Conservation (phyloP, 2,113 vertebrate species). For the Engraulis encrasicolus region DNA sequence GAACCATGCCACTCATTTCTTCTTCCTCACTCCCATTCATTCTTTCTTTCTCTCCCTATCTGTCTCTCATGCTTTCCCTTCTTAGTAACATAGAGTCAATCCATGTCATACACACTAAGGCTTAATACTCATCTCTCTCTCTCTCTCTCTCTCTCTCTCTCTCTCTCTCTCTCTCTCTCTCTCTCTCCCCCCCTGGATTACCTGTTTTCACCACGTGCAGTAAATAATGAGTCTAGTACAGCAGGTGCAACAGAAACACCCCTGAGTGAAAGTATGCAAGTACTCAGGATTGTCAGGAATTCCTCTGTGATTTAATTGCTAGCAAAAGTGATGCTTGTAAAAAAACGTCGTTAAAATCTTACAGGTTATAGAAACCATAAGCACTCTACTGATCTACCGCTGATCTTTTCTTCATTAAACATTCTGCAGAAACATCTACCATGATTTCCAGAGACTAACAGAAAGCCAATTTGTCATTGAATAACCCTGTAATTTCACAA, state of each 20-base stretch:
- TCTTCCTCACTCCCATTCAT: too few species aligned
- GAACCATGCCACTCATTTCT: too few species aligned
- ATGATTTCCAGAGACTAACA: neutral
- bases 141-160: too few species aligned
- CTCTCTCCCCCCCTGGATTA: neutral
- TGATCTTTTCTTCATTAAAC: neutral
- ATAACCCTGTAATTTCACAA: conserved; percentile 20
- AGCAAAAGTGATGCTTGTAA: neutral
- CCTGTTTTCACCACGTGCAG: neutral
- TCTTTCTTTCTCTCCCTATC: too few species aligned
- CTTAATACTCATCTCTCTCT: too few species aligned
- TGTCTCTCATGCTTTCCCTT: too few species aligned
- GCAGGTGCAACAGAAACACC: neutral
- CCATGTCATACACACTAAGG: too few species aligned
- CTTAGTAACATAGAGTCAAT: too few species aligned
- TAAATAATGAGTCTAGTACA: neutral
- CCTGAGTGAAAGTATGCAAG: neutral
- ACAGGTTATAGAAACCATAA: neutral
- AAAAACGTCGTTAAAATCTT: neutral
- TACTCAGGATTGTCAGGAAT: neutral
- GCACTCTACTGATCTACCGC: neutral
- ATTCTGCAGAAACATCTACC: neutral
- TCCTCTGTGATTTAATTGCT: neutral
- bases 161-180: too few species aligned
- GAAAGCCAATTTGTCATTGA: neutral